A percentile compares a stretch with the other conserved stretches of the same genome.
Conservation (phyloP, 1,140 invertebrate species). For the Caenorhabditis remanei region DNA sequence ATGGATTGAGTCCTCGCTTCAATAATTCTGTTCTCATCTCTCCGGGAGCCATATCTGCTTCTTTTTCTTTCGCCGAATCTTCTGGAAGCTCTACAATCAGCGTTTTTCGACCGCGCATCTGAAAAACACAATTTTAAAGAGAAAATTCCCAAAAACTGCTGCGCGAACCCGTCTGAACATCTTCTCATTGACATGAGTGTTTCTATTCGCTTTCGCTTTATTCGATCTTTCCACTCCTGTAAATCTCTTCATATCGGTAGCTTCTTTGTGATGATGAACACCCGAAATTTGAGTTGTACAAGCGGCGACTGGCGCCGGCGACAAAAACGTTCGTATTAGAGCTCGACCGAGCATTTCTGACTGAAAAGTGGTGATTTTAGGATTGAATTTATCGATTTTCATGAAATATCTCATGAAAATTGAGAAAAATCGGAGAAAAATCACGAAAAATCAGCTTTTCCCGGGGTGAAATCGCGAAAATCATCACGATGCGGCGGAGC, state of each 20-base stretch:
- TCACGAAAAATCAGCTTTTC: too few species aligned
- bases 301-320: background rate
- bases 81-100: slow-evolving; percentile 73
- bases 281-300: slow-evolving; percentile 42
- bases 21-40: slow-evolving; percentile 73
- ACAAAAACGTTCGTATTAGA: slow-evolving; percentile 9
- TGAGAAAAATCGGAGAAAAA: background rate
- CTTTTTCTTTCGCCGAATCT: slow-evolving; percentile 63
- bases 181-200: slow-evolving; percentile 75
- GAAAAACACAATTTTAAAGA: background rate
- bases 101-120: slow-evolving; percentile 69
- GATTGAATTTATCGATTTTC: background rate
- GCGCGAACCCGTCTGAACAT: slow-evolving; percentile 70
- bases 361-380: background rate
- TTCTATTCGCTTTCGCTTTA: slow-evolving; percentile 72
- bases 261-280: slow-evolving; percentile 75
- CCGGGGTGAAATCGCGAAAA: background rate
- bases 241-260: slow-evolving; percentile 70
- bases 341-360: slow-evolving; percentile 14
- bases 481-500: background rate
- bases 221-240: slow-evolving; percentile 72
- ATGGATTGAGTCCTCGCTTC: slow-evolving; percentile 74
- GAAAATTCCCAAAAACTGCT: background rate
- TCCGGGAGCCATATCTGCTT: slow-evolving; percentile 66
- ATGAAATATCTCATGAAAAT: too few species aligned